Percentiles rank a stretch among this genome's conserved stretches.
Evolutionary conservation across 2,113 vertebrate species (phyloP).

Genomic region (Myiagra hebetior): DNA sequence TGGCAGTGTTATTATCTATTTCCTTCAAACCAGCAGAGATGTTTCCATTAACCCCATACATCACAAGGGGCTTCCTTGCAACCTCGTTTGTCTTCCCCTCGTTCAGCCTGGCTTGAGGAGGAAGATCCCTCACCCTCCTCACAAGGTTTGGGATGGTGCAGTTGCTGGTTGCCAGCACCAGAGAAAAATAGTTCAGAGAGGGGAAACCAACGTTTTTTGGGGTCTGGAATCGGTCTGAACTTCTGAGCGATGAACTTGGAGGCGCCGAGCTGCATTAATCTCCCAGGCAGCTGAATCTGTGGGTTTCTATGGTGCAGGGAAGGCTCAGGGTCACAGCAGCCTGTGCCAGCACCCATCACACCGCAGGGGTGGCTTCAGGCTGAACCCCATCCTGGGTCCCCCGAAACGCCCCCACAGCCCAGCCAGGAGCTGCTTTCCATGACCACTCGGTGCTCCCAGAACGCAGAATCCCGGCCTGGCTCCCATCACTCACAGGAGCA

Average conservation of each 20-base stretch:
- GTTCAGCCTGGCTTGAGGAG: background rate
- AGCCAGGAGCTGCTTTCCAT: background rate
- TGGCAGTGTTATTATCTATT: background rate
- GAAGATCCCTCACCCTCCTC: background rate
- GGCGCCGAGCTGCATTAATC: background rate
- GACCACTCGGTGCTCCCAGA: background rate
- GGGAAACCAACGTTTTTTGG: background rate
- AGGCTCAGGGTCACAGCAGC: background rate
- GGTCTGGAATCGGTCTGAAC: background rate
- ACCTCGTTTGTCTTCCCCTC: background rate
- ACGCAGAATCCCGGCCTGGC: rapidly evolving
- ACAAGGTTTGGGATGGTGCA: rapidly evolving
- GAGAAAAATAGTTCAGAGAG: background rate
- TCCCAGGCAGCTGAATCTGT: rapidly evolving
- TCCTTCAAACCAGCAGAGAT: background rate
- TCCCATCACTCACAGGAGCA: rapidly evolving
- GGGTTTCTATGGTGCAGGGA: rapidly evolving
- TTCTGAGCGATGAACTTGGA: background rate
- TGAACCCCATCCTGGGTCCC: background rate
- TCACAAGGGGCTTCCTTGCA: background rate
- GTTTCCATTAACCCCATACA: background rate
- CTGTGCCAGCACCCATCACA: background rate
- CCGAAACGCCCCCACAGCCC: rapidly evolving
- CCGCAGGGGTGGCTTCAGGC: background rate
- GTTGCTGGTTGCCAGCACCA: background rate